These are phyloP conservation scores for Salminus brasiliensis DNA, from an alignment of 2,113 vertebrate genomes.

Conservation along the genomic window DNA sequence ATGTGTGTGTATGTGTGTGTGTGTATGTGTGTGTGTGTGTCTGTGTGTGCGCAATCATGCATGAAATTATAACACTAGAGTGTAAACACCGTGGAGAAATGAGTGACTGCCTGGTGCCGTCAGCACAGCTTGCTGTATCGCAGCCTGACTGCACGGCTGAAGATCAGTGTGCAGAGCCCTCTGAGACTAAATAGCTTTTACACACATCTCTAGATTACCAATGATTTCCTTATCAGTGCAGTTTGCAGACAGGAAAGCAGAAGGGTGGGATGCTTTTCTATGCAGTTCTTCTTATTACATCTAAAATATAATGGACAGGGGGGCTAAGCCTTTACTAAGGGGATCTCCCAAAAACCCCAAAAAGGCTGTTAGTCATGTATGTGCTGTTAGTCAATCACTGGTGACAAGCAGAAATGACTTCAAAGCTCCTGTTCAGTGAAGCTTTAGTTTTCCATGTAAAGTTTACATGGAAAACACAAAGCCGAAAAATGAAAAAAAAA, in stretches of 20 bases:
- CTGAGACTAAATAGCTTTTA: not conserved
- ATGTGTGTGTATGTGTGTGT: not conserved
- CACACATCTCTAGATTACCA: not conserved
- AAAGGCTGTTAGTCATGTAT: too few species aligned
- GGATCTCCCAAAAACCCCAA: too few species aligned
- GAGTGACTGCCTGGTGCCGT: conserved; percentile 8
- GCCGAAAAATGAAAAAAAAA: too few species aligned
- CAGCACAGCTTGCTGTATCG: not conserved
- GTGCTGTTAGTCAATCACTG: too few species aligned
- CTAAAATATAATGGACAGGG: not conserved
- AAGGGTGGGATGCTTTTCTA: not conserved
- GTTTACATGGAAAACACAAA: too few species aligned
- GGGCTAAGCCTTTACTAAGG: not conserved
- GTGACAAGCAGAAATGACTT: too few species aligned
- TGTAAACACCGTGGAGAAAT: conserved; percentile 35
- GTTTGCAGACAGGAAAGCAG: not conserved
- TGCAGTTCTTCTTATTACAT: not conserved
- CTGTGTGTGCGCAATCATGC: conserved; percentile 32
- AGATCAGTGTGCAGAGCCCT: not conserved
- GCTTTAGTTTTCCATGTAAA: too few species aligned
- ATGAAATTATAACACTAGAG: conserved; percentile 45
- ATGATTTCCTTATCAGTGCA: not conserved
- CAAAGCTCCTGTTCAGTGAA: too few species aligned
- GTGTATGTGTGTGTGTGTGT: conserved; percentile 21
- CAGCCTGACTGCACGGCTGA: not conserved